phyloP scores from a whole-genome alignment of 2,797 vertebrate species.

The Artibeus jamaicensis region DNA sequence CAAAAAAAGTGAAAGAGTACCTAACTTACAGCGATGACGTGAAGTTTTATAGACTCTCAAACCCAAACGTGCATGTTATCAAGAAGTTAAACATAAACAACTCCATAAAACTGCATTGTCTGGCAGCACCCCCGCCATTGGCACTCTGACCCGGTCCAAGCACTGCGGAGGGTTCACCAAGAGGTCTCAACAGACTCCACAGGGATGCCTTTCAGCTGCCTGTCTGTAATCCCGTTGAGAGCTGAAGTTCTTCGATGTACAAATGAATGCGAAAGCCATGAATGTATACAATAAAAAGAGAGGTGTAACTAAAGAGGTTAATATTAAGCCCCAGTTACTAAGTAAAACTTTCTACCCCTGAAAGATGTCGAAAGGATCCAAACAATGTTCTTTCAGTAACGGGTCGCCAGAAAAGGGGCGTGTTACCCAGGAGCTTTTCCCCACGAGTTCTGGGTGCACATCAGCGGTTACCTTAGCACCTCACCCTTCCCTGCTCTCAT shows the following conservation, averaged over 20 bases:
- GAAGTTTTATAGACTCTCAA: neutral
- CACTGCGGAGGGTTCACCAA: neutral
- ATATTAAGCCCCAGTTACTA: neutral
- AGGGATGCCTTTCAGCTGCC: accelerated
- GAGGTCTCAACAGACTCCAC: neutral
- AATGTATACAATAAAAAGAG: neutral
- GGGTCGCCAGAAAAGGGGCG: neutral
- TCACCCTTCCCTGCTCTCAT: neutral
- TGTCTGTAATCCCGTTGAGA: neutral
- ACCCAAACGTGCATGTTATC: neutral
- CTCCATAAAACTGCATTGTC: neutral
- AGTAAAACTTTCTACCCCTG: no score
- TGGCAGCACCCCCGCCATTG: neutral
- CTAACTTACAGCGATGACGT: neutral
- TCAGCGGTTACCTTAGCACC: no score
- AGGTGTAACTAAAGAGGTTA: neutral
- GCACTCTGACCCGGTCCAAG: neutral
- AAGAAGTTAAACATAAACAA: neutral
- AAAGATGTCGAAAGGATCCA: neutral
- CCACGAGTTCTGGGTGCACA: no score
- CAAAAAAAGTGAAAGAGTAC: neutral
- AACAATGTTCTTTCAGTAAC: neutral
- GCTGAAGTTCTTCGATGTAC: neutral
- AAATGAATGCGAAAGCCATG: neutral
- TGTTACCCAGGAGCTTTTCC: neutral